phyloP scores from a whole-genome alignment of 2,797 vertebrate species.

The Percopsis omiscomaycus region DNA sequence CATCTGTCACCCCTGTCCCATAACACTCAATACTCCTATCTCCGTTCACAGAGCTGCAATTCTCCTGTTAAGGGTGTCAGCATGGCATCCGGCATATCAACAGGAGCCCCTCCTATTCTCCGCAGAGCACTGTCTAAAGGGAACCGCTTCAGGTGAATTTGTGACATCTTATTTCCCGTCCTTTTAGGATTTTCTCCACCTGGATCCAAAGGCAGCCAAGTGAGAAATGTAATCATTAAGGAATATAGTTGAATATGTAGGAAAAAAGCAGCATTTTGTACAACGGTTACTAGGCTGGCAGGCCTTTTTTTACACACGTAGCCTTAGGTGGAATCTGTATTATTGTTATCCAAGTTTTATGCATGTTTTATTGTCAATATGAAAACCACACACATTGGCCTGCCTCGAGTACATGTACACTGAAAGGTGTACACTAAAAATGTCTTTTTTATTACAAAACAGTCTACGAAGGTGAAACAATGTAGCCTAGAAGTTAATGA shows the following conservation, averaged over 20 bases:
- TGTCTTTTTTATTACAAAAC: no score
- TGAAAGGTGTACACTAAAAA: no score
- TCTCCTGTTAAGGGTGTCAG: constrained; percentile 52
- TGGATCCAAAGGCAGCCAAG: constrained; percentile 33
- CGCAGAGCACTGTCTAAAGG: constrained; percentile 70
- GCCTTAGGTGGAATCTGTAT: no score
- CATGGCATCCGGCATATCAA: constrained; percentile 49
- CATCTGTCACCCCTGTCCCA: background rate
- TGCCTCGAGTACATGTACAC: no score
- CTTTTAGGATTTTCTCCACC: constrained; percentile 34
- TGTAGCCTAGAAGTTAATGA: no score
- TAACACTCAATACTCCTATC: constrained; percentile 7
- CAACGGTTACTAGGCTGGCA: background rate
- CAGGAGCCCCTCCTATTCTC: constrained; percentile 58
- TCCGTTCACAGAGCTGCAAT: constrained; percentile 66
- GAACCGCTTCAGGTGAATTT: constrained; percentile 78
- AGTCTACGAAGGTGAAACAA: no score
- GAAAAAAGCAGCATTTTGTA: constrained; percentile 48
- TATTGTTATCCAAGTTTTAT: no score
- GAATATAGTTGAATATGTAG: constrained; percentile 42
- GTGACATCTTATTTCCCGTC: constrained; percentile 36
- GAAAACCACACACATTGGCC: no score
- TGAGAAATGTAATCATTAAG: constrained; percentile 49
- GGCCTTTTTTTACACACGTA: no score
- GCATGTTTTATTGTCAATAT: no score